Conservation (phyloP, 2,797 vertebrate species). For the Takifugu ocellatus region DNA sequence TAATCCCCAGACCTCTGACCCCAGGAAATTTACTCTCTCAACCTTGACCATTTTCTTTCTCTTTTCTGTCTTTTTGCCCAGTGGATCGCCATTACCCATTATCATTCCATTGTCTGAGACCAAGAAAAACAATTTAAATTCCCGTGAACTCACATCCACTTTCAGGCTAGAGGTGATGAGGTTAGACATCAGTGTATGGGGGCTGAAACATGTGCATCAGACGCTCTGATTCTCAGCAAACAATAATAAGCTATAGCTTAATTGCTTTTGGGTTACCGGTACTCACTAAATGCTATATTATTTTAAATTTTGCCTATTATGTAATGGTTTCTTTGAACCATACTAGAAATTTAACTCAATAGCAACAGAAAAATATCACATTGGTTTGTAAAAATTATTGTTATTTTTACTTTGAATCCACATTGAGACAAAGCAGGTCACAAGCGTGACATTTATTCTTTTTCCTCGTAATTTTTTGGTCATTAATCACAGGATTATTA, state of each 20-base stretch:
- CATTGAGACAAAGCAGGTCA: too few relatives aligned
- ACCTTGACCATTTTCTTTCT: slow-evolving; percentile 70
- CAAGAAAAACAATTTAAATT: slow-evolving; percentile 73
- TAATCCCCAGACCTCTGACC: slow-evolving; percentile 83
- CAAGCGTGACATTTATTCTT: background rate
- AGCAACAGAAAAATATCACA: too few relatives aligned
- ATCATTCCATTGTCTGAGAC: slow-evolving; percentile 69
- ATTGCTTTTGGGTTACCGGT: slow-evolving; percentile 6
- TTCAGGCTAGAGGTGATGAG: slow-evolving; percentile 50
- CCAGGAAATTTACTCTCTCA: slow-evolving; percentile 77
- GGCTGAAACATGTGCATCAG: slow-evolving; percentile 20
- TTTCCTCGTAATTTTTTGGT: too few relatives aligned
- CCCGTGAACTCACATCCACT: slow-evolving; percentile 62
- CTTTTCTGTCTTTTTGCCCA: slow-evolving; percentile 55
- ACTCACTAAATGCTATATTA: too few relatives aligned
- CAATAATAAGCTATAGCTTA: slow-evolving; percentile 20
- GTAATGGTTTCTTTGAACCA: too few relatives aligned
- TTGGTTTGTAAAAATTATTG: too few relatives aligned
- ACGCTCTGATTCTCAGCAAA: slow-evolving; percentile 23
- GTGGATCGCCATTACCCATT: slow-evolving; percentile 71
- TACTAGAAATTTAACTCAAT: too few relatives aligned
- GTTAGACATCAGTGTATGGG: slow-evolving; percentile 19
- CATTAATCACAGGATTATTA: too few relatives aligned
- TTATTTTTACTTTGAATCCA: too few relatives aligned
- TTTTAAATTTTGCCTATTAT: too few relatives aligned